Percentiles rank a stretch among this genome's conserved stretches.
Conservation (phyloP, 2,888 invertebrate genomes). For the Nemotelus nigrinus region DNA sequence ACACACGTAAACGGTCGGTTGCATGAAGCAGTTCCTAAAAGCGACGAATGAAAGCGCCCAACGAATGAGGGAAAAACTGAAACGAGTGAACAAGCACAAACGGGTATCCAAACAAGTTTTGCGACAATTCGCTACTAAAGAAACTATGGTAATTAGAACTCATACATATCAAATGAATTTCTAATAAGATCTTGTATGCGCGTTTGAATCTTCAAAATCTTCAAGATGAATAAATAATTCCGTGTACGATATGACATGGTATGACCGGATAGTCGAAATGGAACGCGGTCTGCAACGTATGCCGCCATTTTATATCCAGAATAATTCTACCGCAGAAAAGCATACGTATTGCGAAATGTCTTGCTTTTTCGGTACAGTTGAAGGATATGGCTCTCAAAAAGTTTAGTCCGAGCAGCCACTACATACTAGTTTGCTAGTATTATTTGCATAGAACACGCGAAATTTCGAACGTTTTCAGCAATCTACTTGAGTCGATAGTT, state of each 20-base stretch:
- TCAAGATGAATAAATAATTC: conserved; percentile 22
- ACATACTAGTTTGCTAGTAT: too few species aligned
- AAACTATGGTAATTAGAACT: conserved; percentile 50
- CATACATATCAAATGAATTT: conserved; percentile 49
- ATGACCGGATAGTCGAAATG: too few species aligned
- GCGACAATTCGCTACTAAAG: conserved; percentile 44
- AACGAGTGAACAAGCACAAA: conserved; percentile 36
- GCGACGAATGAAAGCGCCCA: background rate
- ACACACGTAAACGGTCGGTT: background rate
- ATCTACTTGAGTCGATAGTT: too few species aligned
- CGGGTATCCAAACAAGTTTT: background rate
- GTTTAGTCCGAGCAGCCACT: too few species aligned
- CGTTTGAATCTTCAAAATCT: conserved; percentile 35
- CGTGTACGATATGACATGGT: background rate
- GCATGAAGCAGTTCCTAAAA: background rate
- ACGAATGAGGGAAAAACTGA: background rate
- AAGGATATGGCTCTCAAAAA: too few species aligned
- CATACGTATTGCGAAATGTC: too few species aligned
- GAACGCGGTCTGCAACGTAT: too few species aligned
- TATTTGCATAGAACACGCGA: too few species aligned
- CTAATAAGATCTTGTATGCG: conserved; percentile 46
- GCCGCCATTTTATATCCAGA: too few species aligned
- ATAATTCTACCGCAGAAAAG: too few species aligned
- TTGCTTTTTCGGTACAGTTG: too few species aligned
- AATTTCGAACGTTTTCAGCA: too few species aligned